Evolutionary conservation across 2,888 invertebrate species (phyloP).

Genomic region (Folsomia manolachei): DNA sequence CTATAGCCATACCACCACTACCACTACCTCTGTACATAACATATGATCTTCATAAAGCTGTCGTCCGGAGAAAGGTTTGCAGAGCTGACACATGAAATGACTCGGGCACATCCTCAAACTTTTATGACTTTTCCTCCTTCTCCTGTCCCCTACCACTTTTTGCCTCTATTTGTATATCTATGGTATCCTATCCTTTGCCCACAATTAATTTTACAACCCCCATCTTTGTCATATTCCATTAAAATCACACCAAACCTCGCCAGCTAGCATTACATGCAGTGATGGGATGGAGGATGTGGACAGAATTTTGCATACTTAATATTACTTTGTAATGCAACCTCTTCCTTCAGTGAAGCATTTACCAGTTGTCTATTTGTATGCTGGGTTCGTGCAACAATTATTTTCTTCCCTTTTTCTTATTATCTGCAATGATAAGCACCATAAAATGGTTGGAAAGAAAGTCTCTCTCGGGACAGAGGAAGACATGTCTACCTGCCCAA

Average conservation of each 20-base stretch:
- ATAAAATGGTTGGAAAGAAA: slow-evolving; percentile 38
- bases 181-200: slow-evolving; percentile 47
- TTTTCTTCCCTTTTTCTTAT: slow-evolving; percentile 46
- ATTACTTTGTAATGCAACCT: too few species aligned
- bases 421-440: slow-evolving; percentile 49
- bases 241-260: slow-evolving; percentile 50
- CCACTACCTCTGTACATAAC: slow-evolving; percentile 24
- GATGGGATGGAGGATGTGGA: slow-evolving; percentile 35
- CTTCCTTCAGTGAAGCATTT: too few species aligned
- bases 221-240: slow-evolving; percentile 51
- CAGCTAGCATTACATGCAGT: slow-evolving; percentile 18
- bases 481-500: background rate
- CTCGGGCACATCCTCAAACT: slow-evolving; percentile 49
- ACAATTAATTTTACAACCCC: slow-evolving; percentile 51
- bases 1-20: background rate
- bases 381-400: slow-evolving; percentile 50
- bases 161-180: too few species aligned
- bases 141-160: too few species aligned
- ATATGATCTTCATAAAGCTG: slow-evolving; percentile 51
- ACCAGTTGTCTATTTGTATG: slow-evolving; percentile 37
- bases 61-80: slow-evolving; percentile 49
- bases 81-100: slow-evolving; percentile 48
- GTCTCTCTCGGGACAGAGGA: slow-evolving; percentile 22
- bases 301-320: slow-evolving; percentile 47
- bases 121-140: slow-evolving; percentile 47